These are phyloP conservation scores for Ptilonorhynchus violaceus DNA, from an alignment of 2,113 vertebrate species.

Conservation along the genomic window DNA sequence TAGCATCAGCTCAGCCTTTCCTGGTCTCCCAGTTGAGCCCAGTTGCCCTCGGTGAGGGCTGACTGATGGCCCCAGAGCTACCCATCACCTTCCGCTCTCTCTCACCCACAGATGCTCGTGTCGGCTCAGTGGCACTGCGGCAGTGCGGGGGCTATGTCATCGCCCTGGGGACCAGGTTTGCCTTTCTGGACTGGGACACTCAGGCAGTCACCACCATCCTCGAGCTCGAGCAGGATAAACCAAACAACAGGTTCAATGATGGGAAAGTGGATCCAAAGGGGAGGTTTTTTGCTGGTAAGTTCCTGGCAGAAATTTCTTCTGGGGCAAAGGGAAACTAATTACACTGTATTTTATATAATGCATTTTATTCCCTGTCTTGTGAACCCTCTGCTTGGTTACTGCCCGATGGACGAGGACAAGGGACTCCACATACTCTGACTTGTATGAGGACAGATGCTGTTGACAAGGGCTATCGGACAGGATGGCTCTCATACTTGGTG, in stretches of 20 bases:
- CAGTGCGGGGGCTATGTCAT: conserved; percentile 66
- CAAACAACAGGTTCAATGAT: conserved; percentile 81
- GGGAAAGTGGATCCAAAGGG: conserved; percentile 82
- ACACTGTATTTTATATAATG: not conserved
- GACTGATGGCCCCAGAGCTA: not conserved
- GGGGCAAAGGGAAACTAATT: not conserved
- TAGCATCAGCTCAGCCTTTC: not conserved
- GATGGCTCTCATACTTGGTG: not conserved
- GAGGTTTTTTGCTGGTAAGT: conserved; percentile 77
- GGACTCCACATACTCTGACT: not conserved
- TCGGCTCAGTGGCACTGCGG: conserved; percentile 69
- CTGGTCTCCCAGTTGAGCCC: fast-evolving
- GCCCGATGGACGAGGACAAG: not conserved
- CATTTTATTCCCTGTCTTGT: not conserved
- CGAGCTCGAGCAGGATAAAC: conserved; percentile 60
- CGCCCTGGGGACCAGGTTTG: conserved; percentile 69
- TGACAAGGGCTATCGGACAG: not conserved
- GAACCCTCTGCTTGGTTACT: not conserved
- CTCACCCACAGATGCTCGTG: conserved; percentile 31
- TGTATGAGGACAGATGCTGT: not conserved
- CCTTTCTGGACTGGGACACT: conserved; percentile 74
- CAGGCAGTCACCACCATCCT: conserved; percentile 53
- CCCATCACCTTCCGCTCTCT: not conserved
- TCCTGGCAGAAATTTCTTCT: not conserved
- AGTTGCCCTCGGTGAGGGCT: fast-evolving